A percentile compares a stretch with the other conserved stretches of the same genome.
Conservation (phyloP, 2,888 invertebrate genomes). For the Drosophila nigricruria region DNA sequence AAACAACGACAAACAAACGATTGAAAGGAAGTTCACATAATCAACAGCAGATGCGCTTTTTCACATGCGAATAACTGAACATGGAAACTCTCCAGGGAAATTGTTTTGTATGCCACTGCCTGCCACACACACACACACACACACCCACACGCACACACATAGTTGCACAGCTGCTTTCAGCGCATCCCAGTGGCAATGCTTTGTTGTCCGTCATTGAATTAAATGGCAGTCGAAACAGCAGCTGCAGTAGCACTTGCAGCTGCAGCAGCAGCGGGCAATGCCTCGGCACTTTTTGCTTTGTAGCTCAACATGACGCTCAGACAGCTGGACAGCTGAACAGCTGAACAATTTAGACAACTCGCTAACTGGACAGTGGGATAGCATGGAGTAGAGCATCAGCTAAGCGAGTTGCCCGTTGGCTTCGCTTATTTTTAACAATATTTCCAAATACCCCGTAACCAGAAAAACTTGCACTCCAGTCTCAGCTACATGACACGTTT, state of each 20-base stretch:
- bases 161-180: constrained; percentile 41
- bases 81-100: constrained; percentile 78
- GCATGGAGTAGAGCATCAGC: constrained; percentile 18
- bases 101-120: constrained; percentile 70
- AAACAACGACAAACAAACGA: constrained; percentile 73
- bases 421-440: constrained; percentile 49
- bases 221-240: constrained; percentile 65
- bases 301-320: constrained; percentile 30
- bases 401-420: constrained; percentile 19
- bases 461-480: constrained; percentile 40
- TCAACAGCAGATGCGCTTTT: constrained; percentile 81
- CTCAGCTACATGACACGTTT: constrained; percentile 32
- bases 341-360: constrained; percentile 5
- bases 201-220: constrained; percentile 79
- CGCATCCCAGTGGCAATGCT: constrained; percentile 67
- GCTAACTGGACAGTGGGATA: constrained; percentile 23
- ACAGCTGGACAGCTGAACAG: constrained; percentile 15
- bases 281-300: constrained; percentile 39
- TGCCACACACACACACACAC: constrained; percentile 26
- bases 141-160: constrained; percentile 6
- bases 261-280: constrained; percentile 24
- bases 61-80: constrained; percentile 80
- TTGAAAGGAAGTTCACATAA: constrained; percentile 80
- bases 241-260: constrained; percentile 29
- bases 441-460: constrained; percentile 17